phyloP scores from a whole-genome alignment of 2,113 vertebrate species.

The Seriola quinqueradiata region DNA sequence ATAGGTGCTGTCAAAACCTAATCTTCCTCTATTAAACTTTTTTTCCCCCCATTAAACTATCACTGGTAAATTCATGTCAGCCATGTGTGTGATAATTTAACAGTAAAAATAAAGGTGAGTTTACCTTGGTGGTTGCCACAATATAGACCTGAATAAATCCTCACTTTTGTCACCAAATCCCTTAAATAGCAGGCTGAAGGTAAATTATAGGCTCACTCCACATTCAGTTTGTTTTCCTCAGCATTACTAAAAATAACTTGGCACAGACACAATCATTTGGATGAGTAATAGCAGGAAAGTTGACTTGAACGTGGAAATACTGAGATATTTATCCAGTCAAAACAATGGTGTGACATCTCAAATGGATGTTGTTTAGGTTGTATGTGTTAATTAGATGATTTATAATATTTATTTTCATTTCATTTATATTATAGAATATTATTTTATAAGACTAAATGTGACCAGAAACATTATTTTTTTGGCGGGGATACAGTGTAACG shows the following conservation, averaged over 20 bases:
- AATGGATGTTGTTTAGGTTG: not conserved
- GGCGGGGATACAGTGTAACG: not conserved
- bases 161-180: not conserved
- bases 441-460: not conserved
- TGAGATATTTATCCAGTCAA: not conserved
- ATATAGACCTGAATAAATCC: not conserved
- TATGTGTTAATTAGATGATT: not conserved
- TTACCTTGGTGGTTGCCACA: not conserved
- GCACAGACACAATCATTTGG: not conserved
- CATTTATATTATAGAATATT: rapidly evolving
- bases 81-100: too few relatives aligned
- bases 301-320: not conserved
- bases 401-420: not conserved
- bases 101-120: not conserved
- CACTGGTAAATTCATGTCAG: too few relatives aligned
- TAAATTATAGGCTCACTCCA: not conserved
- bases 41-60: too few relatives aligned
- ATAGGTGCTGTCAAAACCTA: too few relatives aligned
- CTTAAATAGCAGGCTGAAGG: not conserved
- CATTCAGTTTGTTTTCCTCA: not conserved
- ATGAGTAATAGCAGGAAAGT: constrained; percentile 7
- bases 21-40: too few relatives aligned
- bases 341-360: not conserved
- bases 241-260: constrained; percentile 18
- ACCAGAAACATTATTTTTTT: not conserved